phyloP scores from a whole-genome alignment of 1,140 invertebrate species.

The Bradysia coprophila region DNA sequence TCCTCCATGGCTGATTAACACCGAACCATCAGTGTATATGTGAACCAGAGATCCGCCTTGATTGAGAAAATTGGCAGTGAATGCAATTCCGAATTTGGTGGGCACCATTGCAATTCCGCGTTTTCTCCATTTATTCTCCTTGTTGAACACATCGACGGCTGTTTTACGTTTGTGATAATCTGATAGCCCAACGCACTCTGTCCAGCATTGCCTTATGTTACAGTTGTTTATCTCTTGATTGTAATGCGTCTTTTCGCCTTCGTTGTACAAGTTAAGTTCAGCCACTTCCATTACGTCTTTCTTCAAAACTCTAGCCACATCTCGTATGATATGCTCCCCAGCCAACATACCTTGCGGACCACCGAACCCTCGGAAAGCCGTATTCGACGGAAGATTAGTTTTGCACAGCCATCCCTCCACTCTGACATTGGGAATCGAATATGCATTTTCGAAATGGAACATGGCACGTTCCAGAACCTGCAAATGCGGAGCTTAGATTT shows the following conservation, averaged over 20 bases:
- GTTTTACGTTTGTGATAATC: constrained; percentile 39
- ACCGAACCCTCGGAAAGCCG: constrained; percentile 79
- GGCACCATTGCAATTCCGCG: constrained; percentile 73
- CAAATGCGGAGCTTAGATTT: constrained; percentile 5
- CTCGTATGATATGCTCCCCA: constrained; percentile 55
- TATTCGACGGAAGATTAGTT: constrained; percentile 78
- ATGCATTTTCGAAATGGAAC: constrained; percentile 63
- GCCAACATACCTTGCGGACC: constrained; percentile 79
- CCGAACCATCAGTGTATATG: constrained; percentile 81
- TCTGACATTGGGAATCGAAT: constrained; percentile 48
- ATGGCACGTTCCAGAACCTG: constrained; percentile 60
- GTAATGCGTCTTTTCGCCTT: constrained; percentile 62
- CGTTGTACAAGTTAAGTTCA: constrained; percentile 49
- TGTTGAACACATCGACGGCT: constrained; percentile 52
- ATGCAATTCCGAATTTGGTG: constrained; percentile 80
- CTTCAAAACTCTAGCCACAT: constrained; percentile 51
- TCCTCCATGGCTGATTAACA: constrained; percentile 78
- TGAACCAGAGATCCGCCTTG: constrained; percentile 79
- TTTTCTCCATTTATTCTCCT: constrained; percentile 69
- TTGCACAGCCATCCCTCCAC: constrained; percentile 52
- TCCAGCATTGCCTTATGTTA: constrained; percentile 57
- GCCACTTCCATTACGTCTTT: constrained; percentile 33
- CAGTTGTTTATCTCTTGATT: constrained; percentile 56
- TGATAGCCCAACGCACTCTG: constrained; percentile 56
- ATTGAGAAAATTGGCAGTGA: constrained; percentile 62